Base-by-base conservation (phyloP, 1,140 invertebrate species). In the Drosophila jambulina region DNA sequence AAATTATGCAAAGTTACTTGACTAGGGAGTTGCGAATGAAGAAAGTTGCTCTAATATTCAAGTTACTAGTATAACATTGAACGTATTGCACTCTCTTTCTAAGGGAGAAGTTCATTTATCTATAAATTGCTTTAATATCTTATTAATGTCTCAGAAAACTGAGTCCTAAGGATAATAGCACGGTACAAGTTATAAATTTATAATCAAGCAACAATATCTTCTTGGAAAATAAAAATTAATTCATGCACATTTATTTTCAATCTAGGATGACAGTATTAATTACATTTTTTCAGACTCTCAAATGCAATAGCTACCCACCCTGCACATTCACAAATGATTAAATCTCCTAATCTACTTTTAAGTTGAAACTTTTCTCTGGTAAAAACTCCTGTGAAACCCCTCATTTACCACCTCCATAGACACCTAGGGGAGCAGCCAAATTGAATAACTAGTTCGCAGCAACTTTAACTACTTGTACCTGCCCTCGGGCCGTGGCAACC, bases 381-480 rank as follows among this genome's bases (percentile, higher is more conserved):
- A 56, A 25, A 38, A 25, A 36, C 34, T 38, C 5, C 34, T 56
- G 2, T 36, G 32, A 10, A 54, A 38, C 21, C 21, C 36, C 21
- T 19, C 2, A 42, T n/a, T 29, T 61, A 12, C 25, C 36, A 34
- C 7, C 8, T 40, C 15, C 13, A 12, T 13, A 61, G 36, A 17
- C 32, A 56, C 17, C 51, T 15, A 5, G 13, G 21, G 17, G 9
- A 25, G 34, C 40, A 29, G n/a, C 59, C 34, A 68, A 49, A 38
- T 67, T 67, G 25, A 67, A 67, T 51, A 65, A 65, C 64, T 65
- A 49, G 62, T 68, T 32, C 1, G 45, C 4, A 40, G 45, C 13
- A 68, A 49, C 43, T 68, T 68, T 23, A 67, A n/a, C 62, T 67
- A 67, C 34, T 68, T 51, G 64, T 68, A 40, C 34, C 34, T 40